A percentile compares a stretch with the other conserved stretches of the same genome.
Conservation (phyloP, 1,140 invertebrate genomes). For the Brachionus rotundiformis region DNA sequence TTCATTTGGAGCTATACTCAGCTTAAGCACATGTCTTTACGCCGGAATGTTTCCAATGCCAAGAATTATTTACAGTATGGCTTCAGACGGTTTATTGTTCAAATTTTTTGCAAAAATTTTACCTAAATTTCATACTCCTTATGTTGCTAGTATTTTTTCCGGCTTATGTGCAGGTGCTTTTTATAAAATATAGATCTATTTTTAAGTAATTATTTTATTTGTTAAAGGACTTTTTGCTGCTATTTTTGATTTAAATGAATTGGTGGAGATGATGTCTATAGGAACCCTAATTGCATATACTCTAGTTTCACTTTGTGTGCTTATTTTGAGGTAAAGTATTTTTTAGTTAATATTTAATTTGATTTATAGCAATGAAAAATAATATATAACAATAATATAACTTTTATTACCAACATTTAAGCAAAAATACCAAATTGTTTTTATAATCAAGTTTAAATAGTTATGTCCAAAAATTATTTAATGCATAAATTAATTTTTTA, state of each 20-base stretch:
- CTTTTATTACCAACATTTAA: too few species aligned
- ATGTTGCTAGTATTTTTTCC: constrained; percentile 77
- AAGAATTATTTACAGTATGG: constrained; percentile 76
- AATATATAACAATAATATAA: too few species aligned
- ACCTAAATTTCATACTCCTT: constrained; percentile 73
- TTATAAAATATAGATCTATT: neutral
- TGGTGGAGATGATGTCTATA: constrained; percentile 93
- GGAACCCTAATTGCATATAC: constrained; percentile 88
- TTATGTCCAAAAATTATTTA: too few species aligned
- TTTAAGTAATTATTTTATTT: neutral
- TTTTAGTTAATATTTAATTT: neutral
- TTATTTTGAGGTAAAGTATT: constrained; percentile 69
- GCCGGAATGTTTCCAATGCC: constrained; percentile 97
- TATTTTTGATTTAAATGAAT: constrained; percentile 79
- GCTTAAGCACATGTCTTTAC: constrained; percentile 69
- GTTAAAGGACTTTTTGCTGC: constrained; percentile 76
- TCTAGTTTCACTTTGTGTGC: constrained; percentile 82
- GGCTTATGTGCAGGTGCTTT: constrained; percentile 73
- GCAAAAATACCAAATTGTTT: too few species aligned
- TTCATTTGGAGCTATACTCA: constrained; percentile 71
- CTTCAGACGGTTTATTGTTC: constrained; percentile 63
- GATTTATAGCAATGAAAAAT: too few species aligned
- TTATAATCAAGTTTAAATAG: too few species aligned
- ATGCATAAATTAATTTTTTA: too few species aligned
- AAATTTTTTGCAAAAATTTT: constrained; percentile 50